Base-by-base conservation (phyloP, 2,888 invertebrate genomes). In the Hyles lineata region DNA sequence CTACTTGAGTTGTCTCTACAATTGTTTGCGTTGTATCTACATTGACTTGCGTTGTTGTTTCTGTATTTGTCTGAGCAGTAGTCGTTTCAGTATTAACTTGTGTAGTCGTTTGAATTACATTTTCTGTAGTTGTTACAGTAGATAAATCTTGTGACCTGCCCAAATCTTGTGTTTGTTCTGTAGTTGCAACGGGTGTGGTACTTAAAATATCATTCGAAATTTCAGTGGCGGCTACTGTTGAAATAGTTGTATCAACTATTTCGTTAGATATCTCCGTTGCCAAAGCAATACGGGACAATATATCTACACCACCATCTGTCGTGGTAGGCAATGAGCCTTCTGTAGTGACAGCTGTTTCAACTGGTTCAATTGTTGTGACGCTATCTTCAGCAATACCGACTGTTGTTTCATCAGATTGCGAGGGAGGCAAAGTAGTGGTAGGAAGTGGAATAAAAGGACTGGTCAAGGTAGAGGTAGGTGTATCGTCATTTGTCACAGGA, bases 31-130 rank as follows among this genome's bases (percentile, higher is more conserved):
- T 85, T 63, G 83, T 84, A 17, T 80, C 77, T 70, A 76, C 74
- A 76, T 79, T 76, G 70, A 76, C 72, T 77, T 81, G 82, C 76
- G 85, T 87, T 55, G 86, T 87, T 63, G 85, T 85, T 80, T 87
- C 86, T 73, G 76, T 83, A 67, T 79, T 78, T 72, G 77, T 76
- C 73, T 83, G 80, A 70, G 81, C 76, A 72, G 82, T 87, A 43
- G 85, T 82, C 23, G 82, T 83, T 77, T 83, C 85, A 74, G 79
- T 76, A 70, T 76, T 82, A 72, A 63, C 72, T 79, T 80, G 78
- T 70, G 79, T 81, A 73, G 85, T 86, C 32, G 80, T 83, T 77
- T 81, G 77, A 71, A 71, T 73, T n/a, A 76, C 76, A 52, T 55
- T 63, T 72, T 72, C 75, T 55, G 77, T 80, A 61, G 78, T 74